Percentiles rank a stretch among this genome's conserved stretches.
These are phyloP conservation scores for Toxotes chatareus DNA, from an alignment of 2,113 vertebrate genomes.

Conservation along the genomic window DNA sequence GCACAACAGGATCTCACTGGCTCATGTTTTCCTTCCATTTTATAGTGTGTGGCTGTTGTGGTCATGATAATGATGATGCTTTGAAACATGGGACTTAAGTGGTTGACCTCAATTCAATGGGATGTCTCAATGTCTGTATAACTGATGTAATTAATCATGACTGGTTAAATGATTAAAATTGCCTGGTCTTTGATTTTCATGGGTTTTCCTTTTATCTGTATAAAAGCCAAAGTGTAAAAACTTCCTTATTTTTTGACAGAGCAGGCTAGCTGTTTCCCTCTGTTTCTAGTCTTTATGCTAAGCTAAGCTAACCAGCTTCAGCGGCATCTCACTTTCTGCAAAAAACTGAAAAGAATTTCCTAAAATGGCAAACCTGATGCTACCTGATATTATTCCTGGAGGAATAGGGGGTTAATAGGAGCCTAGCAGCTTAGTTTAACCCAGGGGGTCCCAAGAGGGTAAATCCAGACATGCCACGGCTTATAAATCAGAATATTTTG, in stretches of 20 bases:
- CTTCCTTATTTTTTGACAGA: not conserved
- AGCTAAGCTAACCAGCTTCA: not conserved
- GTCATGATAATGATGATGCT: constrained; percentile 39
- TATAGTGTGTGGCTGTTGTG: constrained; percentile 35
- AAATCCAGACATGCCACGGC: too few species aligned
- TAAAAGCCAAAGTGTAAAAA: too few species aligned
- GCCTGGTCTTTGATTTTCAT: constrained; percentile 66
- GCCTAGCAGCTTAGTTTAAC: too few species aligned
- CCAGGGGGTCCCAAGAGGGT: too few species aligned
- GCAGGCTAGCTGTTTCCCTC: not conserved
- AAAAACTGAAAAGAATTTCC: too few species aligned
- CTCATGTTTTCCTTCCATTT: constrained; percentile 36
- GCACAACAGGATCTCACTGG: constrained; percentile 4
- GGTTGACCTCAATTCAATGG: constrained; percentile 53
- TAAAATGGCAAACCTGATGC: too few species aligned
- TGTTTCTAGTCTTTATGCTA: not conserved
- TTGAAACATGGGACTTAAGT: constrained; percentile 28
- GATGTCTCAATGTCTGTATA: constrained; percentile 72
- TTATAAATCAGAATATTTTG: not conserved
- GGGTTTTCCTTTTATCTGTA: not conserved
- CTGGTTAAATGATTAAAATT: constrained; percentile 75
- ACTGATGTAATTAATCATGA: constrained; percentile 64
- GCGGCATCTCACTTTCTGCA: too few species aligned
- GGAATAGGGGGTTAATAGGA: too few species aligned
- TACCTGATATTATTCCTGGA: too few species aligned